Base-by-base conservation (phyloP, 2,113 vertebrate species). In the Saccopteryx bilineata region DNA sequence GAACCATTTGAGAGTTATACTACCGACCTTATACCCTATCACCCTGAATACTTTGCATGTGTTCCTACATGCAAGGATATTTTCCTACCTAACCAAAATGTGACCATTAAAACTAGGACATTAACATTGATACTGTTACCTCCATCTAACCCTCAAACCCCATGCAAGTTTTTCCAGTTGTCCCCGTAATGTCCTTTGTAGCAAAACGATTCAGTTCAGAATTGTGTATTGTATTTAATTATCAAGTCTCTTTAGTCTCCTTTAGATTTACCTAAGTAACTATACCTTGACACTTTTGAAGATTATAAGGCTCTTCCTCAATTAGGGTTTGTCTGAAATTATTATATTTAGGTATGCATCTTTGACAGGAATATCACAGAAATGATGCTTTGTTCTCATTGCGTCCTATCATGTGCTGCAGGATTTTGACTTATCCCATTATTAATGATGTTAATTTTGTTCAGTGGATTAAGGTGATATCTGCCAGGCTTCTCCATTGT, bases 401-500 rank as follows among this genome's bases (percentile, higher is more conserved):
- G 66, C 23, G 33, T 87, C 26, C 26, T 79, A 39, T 91, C 66
- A 52, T n/a, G 31, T 83, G 68, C 31, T 85, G 11, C 23, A 9
- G 68, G 54, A 68, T 95, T 95, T 97, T 96, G 65, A 88, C 61
- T 96, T 92, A 63, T 80, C 65, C 54, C 28, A 24, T 93, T 85
- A 60, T 65, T 66, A n/a, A n/a, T 82, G 19, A 89, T 92, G 23
- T 46, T 93, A 74, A 75, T 94, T 96, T 96, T 96, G 71, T 63
- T 81, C 50, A 82, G 14, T 84, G 75, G 75, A 80, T 87, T 87
- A 94, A 81, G 76, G 31, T 81, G 66, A 72, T 92, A 18, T 93
- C 71, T 92, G 18, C 54, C 52, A 79, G 65, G 31, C 39, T 71
- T 96, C 61, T 60, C 48, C 23, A 76, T 85, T 91, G 60, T 94